Evolutionary conservation across 2,797 vertebrate species (phyloP).

Genomic region (Labeo calbasu): DNA sequence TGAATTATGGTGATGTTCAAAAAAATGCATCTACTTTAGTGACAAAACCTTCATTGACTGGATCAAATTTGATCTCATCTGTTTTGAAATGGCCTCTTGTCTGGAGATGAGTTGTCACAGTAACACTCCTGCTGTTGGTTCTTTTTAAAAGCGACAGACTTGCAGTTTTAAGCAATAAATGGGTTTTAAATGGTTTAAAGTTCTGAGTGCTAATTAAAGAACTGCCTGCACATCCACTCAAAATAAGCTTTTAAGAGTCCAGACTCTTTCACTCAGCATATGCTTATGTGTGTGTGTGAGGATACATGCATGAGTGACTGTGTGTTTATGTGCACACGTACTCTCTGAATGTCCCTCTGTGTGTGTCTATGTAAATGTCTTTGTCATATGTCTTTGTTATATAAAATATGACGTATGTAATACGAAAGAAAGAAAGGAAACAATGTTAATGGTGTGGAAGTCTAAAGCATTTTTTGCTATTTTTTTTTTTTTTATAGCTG

Average conservation of each 20-base stretch:
- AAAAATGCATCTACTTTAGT: not conserved
- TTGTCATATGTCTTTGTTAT: not conserved
- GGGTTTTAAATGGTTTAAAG: conserved; percentile 62
- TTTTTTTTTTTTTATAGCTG: not conserved
- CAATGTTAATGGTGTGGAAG: not conserved
- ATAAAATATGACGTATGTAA: not conserved
- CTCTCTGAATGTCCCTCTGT: not conserved
- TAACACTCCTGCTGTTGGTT: conserved; percentile 22
- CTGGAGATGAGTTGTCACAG: conserved; percentile 20
- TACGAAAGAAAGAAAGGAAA: not conserved
- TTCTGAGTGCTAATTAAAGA: conserved; percentile 71
- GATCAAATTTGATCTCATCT: not conserved
- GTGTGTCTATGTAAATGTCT: not conserved
- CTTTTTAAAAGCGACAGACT: conserved; percentile 43
- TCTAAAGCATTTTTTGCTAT: not conserved
- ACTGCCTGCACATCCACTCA: conserved; percentile 43
- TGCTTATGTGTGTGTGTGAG: not conserved
- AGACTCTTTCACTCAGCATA: conserved; percentile 48
- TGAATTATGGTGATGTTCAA: not conserved
- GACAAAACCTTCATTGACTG: not conserved
- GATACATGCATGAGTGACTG: not conserved
- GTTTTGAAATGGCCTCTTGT: conserved; percentile 27
- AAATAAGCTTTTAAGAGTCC: conserved; percentile 38
- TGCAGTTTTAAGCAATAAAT: conserved; percentile 59
- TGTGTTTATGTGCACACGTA: not conserved